A percentile compares a stretch with the other conserved stretches of the same genome.
These are phyloP conservation scores for Eriosoma lanigerum DNA, from an alignment of 1,140 invertebrate species.

Conservation along the genomic window DNA sequence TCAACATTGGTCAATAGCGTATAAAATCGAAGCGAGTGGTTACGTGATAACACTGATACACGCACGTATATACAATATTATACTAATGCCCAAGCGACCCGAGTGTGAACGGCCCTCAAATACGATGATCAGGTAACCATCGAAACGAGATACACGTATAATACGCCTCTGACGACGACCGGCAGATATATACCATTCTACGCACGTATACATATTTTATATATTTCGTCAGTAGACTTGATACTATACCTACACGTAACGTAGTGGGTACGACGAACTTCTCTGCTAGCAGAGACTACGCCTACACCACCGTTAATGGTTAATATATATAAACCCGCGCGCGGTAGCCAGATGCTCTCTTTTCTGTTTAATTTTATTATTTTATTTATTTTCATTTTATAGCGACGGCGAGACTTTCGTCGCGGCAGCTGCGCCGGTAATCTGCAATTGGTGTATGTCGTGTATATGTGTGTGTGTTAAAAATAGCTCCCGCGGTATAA, in stretches of 20 bases:
- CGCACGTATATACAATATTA: background rate
- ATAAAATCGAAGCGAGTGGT: background rate
- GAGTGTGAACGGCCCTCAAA: slow-evolving; percentile 30
- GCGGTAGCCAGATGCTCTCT: slow-evolving; percentile 36
- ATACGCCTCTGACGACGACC: background rate
- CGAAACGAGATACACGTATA: slow-evolving; percentile 12
- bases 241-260: background rate
- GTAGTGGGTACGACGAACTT: background rate
- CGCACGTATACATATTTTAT: background rate
- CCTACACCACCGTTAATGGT: background rate
- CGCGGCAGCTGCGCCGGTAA: slow-evolving; percentile 8
- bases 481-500: background rate
- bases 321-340: slow-evolving; percentile 1
- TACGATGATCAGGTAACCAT: slow-evolving; percentile 32
- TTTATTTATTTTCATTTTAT: too few species aligned
- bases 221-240: background rate
- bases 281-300: background rate
- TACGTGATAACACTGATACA: background rate
- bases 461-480: background rate
- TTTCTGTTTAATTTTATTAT: background rate
- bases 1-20: slow-evolving; percentile 2
- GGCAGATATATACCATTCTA: background rate
- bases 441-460: background rate
- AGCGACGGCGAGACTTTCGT: background rate
- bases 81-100: too few species aligned